Evolutionary conservation across 2,888 invertebrate species (phyloP), one percentile per base, ranked within the genome.

Genomic region (Cephus spinipes): DNA sequence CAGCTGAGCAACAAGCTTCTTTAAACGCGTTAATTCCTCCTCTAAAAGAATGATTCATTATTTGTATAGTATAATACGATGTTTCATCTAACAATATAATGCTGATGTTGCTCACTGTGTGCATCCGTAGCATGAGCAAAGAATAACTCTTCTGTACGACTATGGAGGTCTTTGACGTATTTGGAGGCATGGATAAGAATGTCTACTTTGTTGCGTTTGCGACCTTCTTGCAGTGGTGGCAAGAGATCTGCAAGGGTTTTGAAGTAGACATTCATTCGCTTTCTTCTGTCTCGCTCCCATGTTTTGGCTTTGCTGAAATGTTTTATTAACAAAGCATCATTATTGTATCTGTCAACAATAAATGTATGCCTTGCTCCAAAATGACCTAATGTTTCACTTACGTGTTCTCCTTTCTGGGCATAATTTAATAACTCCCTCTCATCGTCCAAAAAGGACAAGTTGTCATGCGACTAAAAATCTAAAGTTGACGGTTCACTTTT

Each of bases 271-370:
- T 95, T 95, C 87, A 95, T 93, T 89, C 95, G 94, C 85, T 94
- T 93, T 86, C 95, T 92, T 87, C 95, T 92, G 87, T 94, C 94
- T 86, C 94, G 93, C 92, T 95, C 95, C 95, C 95, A 95, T 92
- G 94, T 94, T 87, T 94, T 93, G 83, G 94, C 94, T 87, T 94
- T 94, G 88, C 94, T 94, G 87, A 77, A 92, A 91, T 23, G 55
- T 55, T 55, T 15, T 23, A 55, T 23, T 55, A 23, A 55, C 55
- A 55, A 71, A 11, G 11, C 71, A 30, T 71, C 23, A 71, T 34
- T 71, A 15, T 71, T 71, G 12, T 71, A 33, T 30, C 15, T 30
- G 23, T 71, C 31, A 71, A 71, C 34, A 15, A 33, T 34, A 71
- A 30, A n/a, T 71, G 6, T 32, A 71, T 23, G 23, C 2, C 12